Percentiles rank a stretch among this genome's conserved stretches.
phyloP scores from a whole-genome alignment of 2,888 invertebrate species.

The Metacarcinus magister region DNA sequence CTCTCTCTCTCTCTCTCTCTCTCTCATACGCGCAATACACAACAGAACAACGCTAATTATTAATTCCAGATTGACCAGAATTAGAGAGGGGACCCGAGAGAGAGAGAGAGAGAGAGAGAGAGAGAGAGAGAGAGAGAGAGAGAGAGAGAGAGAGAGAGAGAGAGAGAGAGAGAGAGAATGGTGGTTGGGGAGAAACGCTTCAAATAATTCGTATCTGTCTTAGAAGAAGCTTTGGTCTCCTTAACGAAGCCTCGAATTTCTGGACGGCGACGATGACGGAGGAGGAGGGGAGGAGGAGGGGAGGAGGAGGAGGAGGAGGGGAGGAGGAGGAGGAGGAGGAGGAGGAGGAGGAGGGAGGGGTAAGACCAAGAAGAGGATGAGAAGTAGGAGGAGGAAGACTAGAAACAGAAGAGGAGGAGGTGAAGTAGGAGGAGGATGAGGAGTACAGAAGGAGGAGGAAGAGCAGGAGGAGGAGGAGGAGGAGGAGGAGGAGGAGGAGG shows the following conservation, averaged over 20 bases:
- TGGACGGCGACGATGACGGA: conserved; percentile 4
- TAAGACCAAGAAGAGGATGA: neutral
- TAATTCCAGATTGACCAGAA: conserved; percentile 26
- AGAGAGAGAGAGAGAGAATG: conserved; percentile 22
- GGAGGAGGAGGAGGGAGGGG: neutral
- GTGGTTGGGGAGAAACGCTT: too few relatives aligned
- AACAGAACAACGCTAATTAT: neutral
- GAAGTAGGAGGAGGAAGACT: neutral
- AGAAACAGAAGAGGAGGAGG: neutral
- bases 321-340: neutral
- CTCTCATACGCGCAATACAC: conserved; percentile 4
- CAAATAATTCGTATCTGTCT: neutral
- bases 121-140: too few relatives aligned
- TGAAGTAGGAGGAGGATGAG: neutral
- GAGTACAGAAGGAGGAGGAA: neutral
- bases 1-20: too few relatives aligned
- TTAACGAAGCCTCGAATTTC: conserved; percentile 7
- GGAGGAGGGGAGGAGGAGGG: neutral
- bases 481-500: conserved; percentile 26
- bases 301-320: too few relatives aligned
- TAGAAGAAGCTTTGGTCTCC: too few relatives aligned
- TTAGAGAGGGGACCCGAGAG: neutral
- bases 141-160: neutral
- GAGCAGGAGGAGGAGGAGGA: neutral
- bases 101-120: too few relatives aligned